Evolutionary conservation across 2,888 invertebrate genomes (phyloP).

Genomic region (Pardosa pseudoannulata): DNA sequence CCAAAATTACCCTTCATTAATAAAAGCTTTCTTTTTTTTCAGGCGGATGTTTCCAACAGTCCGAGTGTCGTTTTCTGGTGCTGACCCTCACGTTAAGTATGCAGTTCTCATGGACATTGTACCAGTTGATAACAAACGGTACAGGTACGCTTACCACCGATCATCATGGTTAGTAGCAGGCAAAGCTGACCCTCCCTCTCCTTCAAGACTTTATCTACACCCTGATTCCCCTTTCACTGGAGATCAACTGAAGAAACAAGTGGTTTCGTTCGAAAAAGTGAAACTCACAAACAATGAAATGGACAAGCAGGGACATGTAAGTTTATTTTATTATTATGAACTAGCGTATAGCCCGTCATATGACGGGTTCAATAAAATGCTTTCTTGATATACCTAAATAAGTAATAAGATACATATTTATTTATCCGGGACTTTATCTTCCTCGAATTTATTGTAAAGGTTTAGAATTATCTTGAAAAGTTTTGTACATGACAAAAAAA

Average conservation of each 20-base stretch:
- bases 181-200: conserved; percentile 97
- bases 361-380: too few relatives aligned
- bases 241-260: conserved; percentile 96
- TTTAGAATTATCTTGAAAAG: too few relatives aligned
- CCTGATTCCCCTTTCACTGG: conserved; percentile 97
- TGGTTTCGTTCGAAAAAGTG: conserved; percentile 98
- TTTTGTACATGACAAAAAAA: too few relatives aligned
- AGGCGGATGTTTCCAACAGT: conserved; percentile 99
- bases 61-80: conserved; percentile 89
- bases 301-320: conserved; percentile 96
- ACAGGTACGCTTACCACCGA: conserved; percentile 96
- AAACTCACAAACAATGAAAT: conserved; percentile 99
- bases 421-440: too few relatives aligned
- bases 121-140: conserved; percentile 96
- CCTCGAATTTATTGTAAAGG: too few relatives aligned
- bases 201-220: conserved; percentile 94
- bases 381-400: too few relatives aligned
- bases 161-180: conserved; percentile 99
- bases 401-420: too few relatives aligned
- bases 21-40: conserved; percentile 75
- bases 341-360: too few relatives aligned
- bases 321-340: conserved; percentile 77
- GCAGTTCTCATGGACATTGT: conserved; percentile 96
- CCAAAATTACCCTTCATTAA: too few relatives aligned
- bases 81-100: conserved; percentile 81